A percentile compares a stretch with the other conserved stretches of the same genome.
Conservation (phyloP, 2,113 vertebrate genomes). For the Psittacula cyanocephala region DNA sequence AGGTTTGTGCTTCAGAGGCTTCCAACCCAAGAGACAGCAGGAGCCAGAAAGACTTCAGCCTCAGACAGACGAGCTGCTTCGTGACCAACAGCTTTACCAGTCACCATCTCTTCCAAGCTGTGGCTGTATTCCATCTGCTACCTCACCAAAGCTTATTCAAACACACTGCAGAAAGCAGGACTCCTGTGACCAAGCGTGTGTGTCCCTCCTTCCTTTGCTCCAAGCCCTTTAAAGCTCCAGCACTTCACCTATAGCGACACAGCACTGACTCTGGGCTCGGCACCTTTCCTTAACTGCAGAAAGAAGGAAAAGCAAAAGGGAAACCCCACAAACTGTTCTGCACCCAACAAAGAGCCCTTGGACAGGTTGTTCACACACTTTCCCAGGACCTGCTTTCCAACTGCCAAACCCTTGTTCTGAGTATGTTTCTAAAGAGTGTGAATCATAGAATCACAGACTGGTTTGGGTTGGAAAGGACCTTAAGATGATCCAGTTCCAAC, state of each 20-base stretch:
- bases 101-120: background rate
- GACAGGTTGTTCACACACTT: accelerated
- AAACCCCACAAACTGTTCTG: background rate
- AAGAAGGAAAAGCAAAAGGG: background rate
- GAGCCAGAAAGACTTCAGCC: background rate
- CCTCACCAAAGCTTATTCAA: background rate
- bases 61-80: background rate
- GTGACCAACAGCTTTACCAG: background rate
- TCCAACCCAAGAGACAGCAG: background rate
- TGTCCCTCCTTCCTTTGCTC: background rate
- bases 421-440: background rate
- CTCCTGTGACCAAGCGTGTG: background rate
- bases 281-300: background rate
- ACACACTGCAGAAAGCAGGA: background rate
- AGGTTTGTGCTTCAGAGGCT: background rate
- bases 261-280: accelerated
- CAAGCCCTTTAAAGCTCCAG: background rate
- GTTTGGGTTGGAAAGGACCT: background rate
- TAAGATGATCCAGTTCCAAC: background rate
- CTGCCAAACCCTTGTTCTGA: background rate
- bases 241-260: accelerated
- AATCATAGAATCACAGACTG: background rate
- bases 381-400: background rate
- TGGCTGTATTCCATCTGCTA: accelerated
- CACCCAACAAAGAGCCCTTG: too few relatives aligned